Conservation (phyloP, 64 coral and sea anemone species). For the Platygyra sinensis region DNA sequence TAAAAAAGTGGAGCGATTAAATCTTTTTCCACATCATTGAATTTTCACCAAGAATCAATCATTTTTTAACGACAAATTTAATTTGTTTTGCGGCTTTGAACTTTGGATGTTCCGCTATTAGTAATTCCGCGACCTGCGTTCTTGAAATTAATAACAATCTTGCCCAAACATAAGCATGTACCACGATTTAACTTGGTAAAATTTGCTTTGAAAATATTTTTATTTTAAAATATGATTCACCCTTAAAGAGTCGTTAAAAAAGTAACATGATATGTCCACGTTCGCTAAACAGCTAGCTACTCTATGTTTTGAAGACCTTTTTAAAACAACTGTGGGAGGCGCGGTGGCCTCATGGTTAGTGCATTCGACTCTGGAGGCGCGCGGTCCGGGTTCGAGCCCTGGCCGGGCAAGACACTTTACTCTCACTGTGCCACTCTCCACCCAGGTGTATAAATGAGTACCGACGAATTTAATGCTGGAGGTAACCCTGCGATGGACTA, state of each 20-base stretch:
- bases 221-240: background rate
- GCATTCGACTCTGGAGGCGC: too few relatives aligned
- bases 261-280: background rate
- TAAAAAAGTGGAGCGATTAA: conserved; percentile 8
- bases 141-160: background rate
- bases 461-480: too few relatives aligned
- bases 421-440: too few relatives aligned
- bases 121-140: background rate
- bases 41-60: conserved; percentile 5
- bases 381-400: too few relatives aligned
- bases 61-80: background rate
- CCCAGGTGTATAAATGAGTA: too few relatives aligned
- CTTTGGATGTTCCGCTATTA: conserved; percentile 3
- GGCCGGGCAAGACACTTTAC: too few relatives aligned
- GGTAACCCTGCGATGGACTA: too few relatives aligned
- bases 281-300: background rate
- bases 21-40: conserved; percentile 35
- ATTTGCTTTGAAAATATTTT: background rate
- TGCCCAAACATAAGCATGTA: background rate
- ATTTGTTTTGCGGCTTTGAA: conserved; percentile 4
- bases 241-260: background rate
- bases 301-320: background rate
- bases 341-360: too few relatives aligned
- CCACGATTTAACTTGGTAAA: background rate
- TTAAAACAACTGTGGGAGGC: too few relatives aligned